Percentiles rank a stretch among this genome's conserved stretches.
These are phyloP conservation scores for Psettodes erumei DNA, from an alignment of 2,113 vertebrate species.

Conservation along the genomic window DNA sequence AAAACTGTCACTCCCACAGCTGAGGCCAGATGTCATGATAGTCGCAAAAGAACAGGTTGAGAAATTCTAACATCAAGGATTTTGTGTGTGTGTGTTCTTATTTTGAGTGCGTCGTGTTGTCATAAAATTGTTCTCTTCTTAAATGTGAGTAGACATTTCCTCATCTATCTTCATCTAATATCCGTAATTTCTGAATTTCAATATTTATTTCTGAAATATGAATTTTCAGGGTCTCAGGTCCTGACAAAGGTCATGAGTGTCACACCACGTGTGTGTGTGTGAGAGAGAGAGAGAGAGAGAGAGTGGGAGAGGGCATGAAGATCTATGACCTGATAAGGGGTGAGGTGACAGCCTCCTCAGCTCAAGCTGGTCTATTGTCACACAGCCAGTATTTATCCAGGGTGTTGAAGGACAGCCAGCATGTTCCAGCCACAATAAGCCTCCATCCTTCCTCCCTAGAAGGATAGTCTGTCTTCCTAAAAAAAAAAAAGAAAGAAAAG, in stretches of 20 bases:
- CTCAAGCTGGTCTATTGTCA: conserved; percentile 50
- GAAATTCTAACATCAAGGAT: neutral
- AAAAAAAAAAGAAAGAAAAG: too few species aligned
- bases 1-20: conserved; percentile 59
- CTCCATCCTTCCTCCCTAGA: conserved; percentile 37
- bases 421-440: conserved; percentile 66
- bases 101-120: neutral
- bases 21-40: conserved; percentile 57
- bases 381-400: conserved; percentile 63
- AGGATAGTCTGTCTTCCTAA: conserved; percentile 11
- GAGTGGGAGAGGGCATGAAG: conserved; percentile 12
- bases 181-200: too few species aligned
- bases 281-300: neutral
- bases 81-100: neutral
- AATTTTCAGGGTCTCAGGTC: neutral
- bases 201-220: neutral
- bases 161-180: neutral
- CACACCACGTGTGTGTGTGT: conserved; percentile 13
- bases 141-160: neutral
- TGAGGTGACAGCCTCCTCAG: conserved; percentile 60
- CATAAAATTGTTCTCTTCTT: neutral
- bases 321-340: conserved; percentile 30
- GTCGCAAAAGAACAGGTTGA: conserved; percentile 22
- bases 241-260: conserved; percentile 4
- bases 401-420: conserved; percentile 40